Evolutionary conservation across 1,140 invertebrate genomes (phyloP).

Genomic region (Ptiloglossa arizonensis): DNA sequence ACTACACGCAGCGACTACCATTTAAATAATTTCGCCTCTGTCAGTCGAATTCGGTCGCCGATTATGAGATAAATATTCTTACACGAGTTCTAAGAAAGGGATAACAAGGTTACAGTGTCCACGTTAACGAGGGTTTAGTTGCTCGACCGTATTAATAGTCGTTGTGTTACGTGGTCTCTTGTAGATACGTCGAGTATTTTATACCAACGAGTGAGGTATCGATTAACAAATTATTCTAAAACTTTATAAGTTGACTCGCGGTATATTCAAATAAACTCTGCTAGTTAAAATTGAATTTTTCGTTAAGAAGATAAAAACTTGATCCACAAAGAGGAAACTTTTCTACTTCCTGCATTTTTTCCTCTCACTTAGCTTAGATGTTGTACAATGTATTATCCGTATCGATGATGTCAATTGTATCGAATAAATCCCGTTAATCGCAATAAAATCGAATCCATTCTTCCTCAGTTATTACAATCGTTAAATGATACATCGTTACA

Average conservation of each 20-base stretch:
- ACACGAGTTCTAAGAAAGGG: neutral
- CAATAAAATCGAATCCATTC: neutral
- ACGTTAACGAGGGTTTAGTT: neutral
- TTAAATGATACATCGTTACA: too few species aligned
- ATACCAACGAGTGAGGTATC: neutral
- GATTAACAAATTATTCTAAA: neutral
- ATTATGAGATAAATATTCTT: slow-evolving; percentile 36
- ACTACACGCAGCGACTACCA: slow-evolving; percentile 70
- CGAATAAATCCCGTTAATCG: neutral
- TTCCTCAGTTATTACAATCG: too few species aligned
- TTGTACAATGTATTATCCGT: neutral
- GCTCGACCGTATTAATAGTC: neutral
- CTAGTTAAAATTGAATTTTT: neutral
- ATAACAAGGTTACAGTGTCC: neutral
- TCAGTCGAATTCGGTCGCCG: slow-evolving; percentile 57
- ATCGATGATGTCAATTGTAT: neutral
- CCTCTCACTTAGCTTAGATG: neutral
- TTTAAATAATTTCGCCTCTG: slow-evolving; percentile 53
- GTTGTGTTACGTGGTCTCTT: neutral
- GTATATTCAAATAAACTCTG: neutral
- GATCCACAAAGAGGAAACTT: neutral
- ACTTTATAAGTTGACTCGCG: neutral
- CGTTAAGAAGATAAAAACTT: neutral
- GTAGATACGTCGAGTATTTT: neutral
- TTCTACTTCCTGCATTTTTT: neutral